Base-by-base conservation (phyloP, 1,140 invertebrate genomes). In the Drosophila sp. region DNA sequence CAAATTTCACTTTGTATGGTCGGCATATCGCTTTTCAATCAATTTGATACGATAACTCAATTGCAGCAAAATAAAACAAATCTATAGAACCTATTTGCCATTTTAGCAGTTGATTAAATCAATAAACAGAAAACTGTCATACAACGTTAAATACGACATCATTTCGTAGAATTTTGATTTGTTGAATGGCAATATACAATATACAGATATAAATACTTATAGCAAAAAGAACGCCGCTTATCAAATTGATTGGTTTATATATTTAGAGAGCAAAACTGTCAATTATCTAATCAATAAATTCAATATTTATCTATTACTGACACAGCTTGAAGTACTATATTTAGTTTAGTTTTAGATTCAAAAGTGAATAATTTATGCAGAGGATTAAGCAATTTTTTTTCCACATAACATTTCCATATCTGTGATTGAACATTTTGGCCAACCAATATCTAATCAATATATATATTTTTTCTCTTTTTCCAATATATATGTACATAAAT, bases 401-500 rank as follows among this genome's bases (percentile, higher is more conserved):
- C 17, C 17, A 0, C 17, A 38, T 47, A 23, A 47, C 11, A 47
- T 47, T 47, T 47, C 17, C 17, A 47, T 47, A 27, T 50, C 1
- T 10, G 1, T 50, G 44, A 50, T 50, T 25, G 44, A 50, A 47
- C 23, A 47, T 23, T 10, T 8, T 5, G 44, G 7, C 1, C 44
- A 27, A 2, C 25, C 2, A 50, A 25, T 27, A 10, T 17, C 17
- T 50, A 50, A 50, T 47, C 44, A 23, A 50, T 50, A 50, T 50
- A 50, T 38, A 35, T 35, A 2, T 35, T 35, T 1, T 35, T 8
- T 11, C 3, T 11, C 3, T 27, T 27, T 50, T 50, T 50, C 2
- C 44, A 50, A 50, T 27, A 25, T 50, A 27, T 50, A 50, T 50
- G 44, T 50, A 50, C 44, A 50, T 50, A 50, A 50, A 66, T 23